Evolutionary conservation across 2,888 invertebrate genomes (phyloP).

Genomic region (Habroteleia sp.): DNA sequence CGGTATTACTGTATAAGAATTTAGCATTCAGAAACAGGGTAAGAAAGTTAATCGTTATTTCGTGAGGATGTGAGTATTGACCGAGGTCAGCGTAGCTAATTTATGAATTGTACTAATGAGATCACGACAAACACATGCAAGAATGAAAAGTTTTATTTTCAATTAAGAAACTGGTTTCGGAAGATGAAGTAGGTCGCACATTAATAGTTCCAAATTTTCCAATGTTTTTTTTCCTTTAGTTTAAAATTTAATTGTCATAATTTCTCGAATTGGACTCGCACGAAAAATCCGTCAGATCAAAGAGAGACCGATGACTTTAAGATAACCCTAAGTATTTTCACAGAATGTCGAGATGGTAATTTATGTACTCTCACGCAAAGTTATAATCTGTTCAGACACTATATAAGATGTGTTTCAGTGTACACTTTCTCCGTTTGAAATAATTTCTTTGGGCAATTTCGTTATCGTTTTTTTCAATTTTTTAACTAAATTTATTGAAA

Average conservation of each 20-base stretch:
- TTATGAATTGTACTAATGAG: constrained; percentile 43
- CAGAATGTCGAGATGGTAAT: constrained; percentile 30
- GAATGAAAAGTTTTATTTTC: constrained; percentile 19
- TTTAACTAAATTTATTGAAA: no score
- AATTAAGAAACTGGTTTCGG: constrained; percentile 22
- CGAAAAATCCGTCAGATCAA: constrained; percentile 9
- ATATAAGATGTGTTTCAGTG: constrained; percentile 34
- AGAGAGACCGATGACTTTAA: constrained; percentile 18
- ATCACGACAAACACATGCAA: constrained; percentile 21
- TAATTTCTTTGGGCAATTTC: constrained; percentile 1
- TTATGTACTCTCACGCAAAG: constrained; percentile 53
- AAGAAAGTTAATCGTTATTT: constrained; percentile 47
- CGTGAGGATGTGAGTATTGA: constrained; percentile 40
- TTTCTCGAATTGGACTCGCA: not conserved
- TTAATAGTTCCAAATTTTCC: constrained; percentile 4
- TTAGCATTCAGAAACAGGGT: constrained; percentile 35
- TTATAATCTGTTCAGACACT: constrained; percentile 48
- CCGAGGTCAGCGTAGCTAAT: constrained; percentile 34
- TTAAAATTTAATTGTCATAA: not conserved
- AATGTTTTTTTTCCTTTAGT: not conserved
- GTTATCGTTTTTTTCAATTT: not conserved
- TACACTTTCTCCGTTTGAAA: constrained; percentile 62
- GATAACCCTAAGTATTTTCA: constrained; percentile 20
- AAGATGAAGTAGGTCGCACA: constrained; percentile 12
- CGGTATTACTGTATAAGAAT: no score